Conservation (phyloP, 2,113 vertebrate species). For the Aspidoscelis tigris region DNA sequence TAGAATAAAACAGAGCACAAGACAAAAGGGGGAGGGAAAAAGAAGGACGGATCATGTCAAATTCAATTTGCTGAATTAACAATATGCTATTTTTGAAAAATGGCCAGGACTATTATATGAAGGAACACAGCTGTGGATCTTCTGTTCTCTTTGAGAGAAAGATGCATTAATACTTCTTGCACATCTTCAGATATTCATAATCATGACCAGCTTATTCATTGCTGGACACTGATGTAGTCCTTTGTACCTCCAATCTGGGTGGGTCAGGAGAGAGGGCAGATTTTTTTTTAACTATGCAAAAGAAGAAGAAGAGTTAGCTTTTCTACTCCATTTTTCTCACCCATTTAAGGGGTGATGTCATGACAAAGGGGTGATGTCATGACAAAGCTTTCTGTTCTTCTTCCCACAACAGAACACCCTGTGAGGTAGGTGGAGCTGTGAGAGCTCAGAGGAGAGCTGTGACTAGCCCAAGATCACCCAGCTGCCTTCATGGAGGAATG, state of each 20-base stretch:
- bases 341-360: too few species aligned
- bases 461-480: too few species aligned
- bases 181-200: background rate
- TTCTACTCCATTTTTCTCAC: too few species aligned
- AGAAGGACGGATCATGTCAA: background rate
- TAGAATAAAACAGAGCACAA: conserved; percentile 12
- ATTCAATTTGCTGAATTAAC: conserved; percentile 21
- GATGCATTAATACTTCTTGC: background rate
- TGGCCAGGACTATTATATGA: background rate
- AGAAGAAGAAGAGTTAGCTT: too few species aligned
- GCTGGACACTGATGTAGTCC: background rate
- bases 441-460: too few species aligned
- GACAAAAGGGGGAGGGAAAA: background rate
- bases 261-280: background rate
- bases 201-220: rapidly evolving
- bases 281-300: rapidly evolving
- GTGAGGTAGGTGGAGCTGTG: too few species aligned
- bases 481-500: too few species aligned
- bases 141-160: rapidly evolving
- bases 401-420: too few species aligned
- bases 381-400: too few species aligned
- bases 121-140: background rate
- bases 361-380: too few species aligned
- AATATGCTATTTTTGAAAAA: conserved; percentile 4
- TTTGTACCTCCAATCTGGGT: background rate